Base-by-base conservation (phyloP, 2,113 vertebrate genomes). In the Terrapene triunguis region DNA sequence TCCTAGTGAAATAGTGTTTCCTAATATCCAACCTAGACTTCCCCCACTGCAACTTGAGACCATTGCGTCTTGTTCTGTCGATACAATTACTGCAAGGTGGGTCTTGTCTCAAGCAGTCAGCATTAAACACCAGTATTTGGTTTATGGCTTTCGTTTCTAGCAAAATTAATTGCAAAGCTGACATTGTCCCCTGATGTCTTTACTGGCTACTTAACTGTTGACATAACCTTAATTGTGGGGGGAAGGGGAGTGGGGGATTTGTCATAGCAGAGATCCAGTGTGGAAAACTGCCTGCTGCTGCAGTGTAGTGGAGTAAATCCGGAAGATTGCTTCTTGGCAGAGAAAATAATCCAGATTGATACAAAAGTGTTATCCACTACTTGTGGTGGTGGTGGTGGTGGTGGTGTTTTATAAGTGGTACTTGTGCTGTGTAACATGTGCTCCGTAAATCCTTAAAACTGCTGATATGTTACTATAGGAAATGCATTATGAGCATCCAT, bases 171-270 rank as follows among this genome's bases (percentile, higher is more conserved):
- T 80, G 85, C 79, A 90, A 92, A 79, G 65, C 84, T 84, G 82
- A 65, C 29, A 10, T 90, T 38, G 84, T 57, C 93, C 94, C 87
- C 42, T 89, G 87, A 89, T 95, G 84, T 89, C 89, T 97, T 93
- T 87, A 89, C 95, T 96, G 94, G 59, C 80, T 79, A 59, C 82
- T 80, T 97, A 95, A 96, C 95, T 96, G 95, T 93, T 93, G 80
- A 74, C 87, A 17, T 90, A 94, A 83, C 53, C 8, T 87, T 25
- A 4, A 84, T 8, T 89, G 89, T 86, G 86, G 84, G 93, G 88
- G 86, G 80, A 93, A 89, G 82, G 69, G 59, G 72, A 95, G 62
- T 88, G 79, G 47, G 86, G 94, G 44, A 55, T 88, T 94, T 82
- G 84, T 93, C 86, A 78, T 84, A 87, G 93, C 65, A 51, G 82